Evolutionary conservation across 2,113 vertebrate genomes (phyloP), one percentile per base, ranked within the genome.

Genomic region (Rhinoderma darwinii): DNA sequence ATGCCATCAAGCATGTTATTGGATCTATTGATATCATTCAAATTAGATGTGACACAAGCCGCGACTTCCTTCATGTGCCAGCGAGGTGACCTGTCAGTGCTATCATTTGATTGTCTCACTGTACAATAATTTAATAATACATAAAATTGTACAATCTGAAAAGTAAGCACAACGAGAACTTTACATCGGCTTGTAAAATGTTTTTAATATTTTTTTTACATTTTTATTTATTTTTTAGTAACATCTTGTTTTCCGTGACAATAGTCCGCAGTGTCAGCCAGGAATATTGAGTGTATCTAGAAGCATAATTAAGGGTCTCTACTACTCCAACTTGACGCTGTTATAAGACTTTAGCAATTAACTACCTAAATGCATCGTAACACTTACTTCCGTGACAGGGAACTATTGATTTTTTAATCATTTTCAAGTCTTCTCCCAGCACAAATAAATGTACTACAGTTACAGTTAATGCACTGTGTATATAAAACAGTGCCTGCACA

Each of bases 401-500:
- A 94, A 93, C 89, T 96, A 97, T 96, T 96, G 96, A 97, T 96
- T 96, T 96, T 94, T 94, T 95, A 96, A 98, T 98, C 96, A 98
- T 97, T 97, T 95, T 94, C 92, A 92, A 94, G 94, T 93, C 94
- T 95, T 93, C 93, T 95, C 92, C 14, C 93, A 95, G 96, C 92
- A 95, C 93, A 96, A 95, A 96, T 95, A 96, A 94, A 95, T 96
- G 95, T 94, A 94, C 93, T 94, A 94, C 92, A 94, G 95, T 96
- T 96, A 94, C 93, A 94, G 94, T 95, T 96, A 96, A 96, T 95
- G 94, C 93, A 94, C 92, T 95, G 91, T 96, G 90, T 94, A 94
- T 92, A 93, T 93, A 94, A 95, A 94, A 91, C 20, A 92, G 84
- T 87, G 77, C 90, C 90, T 91, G 90, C 92, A 91, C 90, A 91